Evolutionary conservation across 2,113 vertebrate species (phyloP).

Genomic region (Camelus bactrianus): DNA sequence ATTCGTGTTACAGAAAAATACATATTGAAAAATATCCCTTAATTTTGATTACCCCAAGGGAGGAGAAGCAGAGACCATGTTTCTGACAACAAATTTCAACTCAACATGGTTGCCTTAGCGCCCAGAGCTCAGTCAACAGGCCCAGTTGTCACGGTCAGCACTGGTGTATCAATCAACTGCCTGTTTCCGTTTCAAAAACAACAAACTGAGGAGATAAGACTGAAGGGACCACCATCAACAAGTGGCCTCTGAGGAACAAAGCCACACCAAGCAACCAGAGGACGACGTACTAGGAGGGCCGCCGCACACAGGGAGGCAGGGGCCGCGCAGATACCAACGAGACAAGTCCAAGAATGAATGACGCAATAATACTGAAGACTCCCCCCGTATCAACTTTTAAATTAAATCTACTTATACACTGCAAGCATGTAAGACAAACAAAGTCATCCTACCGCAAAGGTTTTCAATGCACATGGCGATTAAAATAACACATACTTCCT

Average conservation of each 20-base stretch:
- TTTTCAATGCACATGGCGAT: not conserved
- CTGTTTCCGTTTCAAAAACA: not conserved
- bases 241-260: not conserved
- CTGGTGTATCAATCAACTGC: not conserved
- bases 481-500: not conserved
- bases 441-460: not conserved
- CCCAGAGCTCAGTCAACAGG: not conserved
- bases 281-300: not conserved
- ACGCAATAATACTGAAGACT: not conserved
- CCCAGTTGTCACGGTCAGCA: not conserved
- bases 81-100: not conserved
- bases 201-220: not conserved
- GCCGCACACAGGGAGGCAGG: not conserved
- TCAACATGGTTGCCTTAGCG: not conserved
- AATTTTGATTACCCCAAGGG: not conserved
- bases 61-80: not conserved
- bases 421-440: not conserved
- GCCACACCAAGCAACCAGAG: not conserved
- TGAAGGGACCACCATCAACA: not conserved
- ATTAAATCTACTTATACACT: not conserved
- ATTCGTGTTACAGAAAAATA: not conserved
- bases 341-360: not conserved
- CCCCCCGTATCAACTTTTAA: not conserved
- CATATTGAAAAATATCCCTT: not conserved
- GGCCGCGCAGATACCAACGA: not conserved